Base-by-base conservation (phyloP, 2,113 vertebrate genomes). In the Athene noctua region DNA sequence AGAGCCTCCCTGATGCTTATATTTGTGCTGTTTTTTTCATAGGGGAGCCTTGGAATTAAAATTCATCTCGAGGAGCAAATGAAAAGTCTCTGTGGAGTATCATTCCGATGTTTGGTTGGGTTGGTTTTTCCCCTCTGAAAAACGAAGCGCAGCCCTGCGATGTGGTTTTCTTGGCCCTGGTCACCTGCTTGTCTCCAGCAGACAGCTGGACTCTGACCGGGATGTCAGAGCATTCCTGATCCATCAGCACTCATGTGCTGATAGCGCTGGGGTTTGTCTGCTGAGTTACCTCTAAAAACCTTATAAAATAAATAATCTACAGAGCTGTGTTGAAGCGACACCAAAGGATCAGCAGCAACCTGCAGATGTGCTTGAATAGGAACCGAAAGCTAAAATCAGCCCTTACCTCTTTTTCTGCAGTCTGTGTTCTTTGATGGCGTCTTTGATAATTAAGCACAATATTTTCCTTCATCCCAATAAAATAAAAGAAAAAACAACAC, bases 221-320 rank as follows among this genome's bases (percentile, higher is more conserved):
- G 67, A 1, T 13, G 22, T 32, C 10, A 7, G 77, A 82, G 42
- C 9, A 0, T 66, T 72, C 59, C 46, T 8, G 7, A 20, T 25
- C 36, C 25, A 1, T 40, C 1, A 1, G 51, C 38, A 18, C 14
- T 27, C 2, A 9, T 7, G 32, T 30, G 42, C 61, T 49, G 40
- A 3, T 25, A 21, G 29, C 2, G 3, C 40, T 17, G 47, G 61
- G 10, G 5, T 68, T 68, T 83, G 9, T 7, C 36, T 55, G 46
- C 71, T 20, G 32, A 30, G 23, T 20, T 44, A 34, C 34, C 61
- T 57, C 32, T 17, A 8, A 25, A 71, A 91, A n/a, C 38, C 36
- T 47, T 47, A 47, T 47, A 47, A 17, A 40, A 40, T 40, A 27
- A 67, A 68, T 51, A 40, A 75, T 40, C 32, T 1, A 16, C 19